Evolutionary conservation across 2,113 vertebrate species (phyloP).

Genomic region (Cercocebus atys): DNA sequence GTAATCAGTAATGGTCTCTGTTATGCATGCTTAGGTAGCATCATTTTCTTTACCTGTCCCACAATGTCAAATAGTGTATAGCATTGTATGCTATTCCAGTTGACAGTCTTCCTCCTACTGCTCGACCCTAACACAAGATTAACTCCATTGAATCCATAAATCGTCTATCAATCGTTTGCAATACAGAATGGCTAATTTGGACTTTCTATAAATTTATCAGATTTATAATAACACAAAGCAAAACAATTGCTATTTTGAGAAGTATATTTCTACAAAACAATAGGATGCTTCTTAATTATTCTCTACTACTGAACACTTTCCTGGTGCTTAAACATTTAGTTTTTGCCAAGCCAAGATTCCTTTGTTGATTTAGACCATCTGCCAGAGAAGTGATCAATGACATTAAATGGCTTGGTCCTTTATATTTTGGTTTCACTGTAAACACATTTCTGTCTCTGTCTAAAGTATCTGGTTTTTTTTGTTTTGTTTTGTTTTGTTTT

Average conservation of each 20-base stretch:
- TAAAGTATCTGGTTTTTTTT: not conserved
- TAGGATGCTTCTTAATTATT: not conserved
- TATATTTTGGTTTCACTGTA: slow-evolving; percentile 29
- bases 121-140: no score
- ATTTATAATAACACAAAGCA: no score
- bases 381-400: not conserved
- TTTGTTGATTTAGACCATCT: not conserved
- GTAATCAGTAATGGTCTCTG: no score
- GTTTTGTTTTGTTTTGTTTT: not conserved
- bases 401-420: not conserved
- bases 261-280: not conserved
- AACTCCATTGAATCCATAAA: no score
- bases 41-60: no score
- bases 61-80: no score
- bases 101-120: no score
- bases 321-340: not conserved
- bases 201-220: no score
- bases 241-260: slow-evolving; percentile 16
- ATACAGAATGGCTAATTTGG: no score
- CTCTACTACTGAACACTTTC: slow-evolving; percentile 13
- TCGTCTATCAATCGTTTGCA: no score
- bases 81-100: no score
- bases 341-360: not conserved
- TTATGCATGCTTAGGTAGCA: no score
- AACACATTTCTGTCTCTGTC: not conserved